Evolutionary conservation across 2,888 invertebrate genomes (phyloP).

Genomic region (Synergus laeviventris): DNA sequence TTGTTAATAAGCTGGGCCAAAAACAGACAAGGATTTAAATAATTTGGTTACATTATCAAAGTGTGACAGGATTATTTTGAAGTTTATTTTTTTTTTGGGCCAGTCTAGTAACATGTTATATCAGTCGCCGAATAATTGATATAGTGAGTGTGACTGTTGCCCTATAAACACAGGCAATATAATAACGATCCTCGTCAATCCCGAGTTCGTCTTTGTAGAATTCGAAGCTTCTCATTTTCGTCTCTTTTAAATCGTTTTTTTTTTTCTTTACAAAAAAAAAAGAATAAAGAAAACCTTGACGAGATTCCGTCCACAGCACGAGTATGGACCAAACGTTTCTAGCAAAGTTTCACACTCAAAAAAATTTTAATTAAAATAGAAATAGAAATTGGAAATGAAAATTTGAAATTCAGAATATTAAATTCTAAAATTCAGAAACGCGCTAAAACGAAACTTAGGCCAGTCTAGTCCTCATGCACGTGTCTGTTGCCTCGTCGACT

Average conservation of each 20-base stretch:
- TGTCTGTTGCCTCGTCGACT: conserved; percentile 28
- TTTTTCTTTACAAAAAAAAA: neutral
- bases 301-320: conserved; percentile 38
- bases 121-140: conserved; percentile 37
- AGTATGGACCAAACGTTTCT: conserved; percentile 21
- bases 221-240: conserved; percentile 1
- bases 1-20: neutral
- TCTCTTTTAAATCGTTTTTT: neutral
- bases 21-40: neutral
- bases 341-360: neutral
- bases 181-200: conserved; percentile 39
- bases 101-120: too few species aligned
- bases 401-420: neutral
- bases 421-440: neutral
- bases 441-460: conserved; percentile 31
- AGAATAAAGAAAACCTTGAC: conserved; percentile 37
- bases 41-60: neutral
- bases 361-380: neutral
- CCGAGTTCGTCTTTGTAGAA: conserved; percentile 31
- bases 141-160: conserved; percentile 47
- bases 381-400: neutral
- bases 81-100: neutral
- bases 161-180: conserved; percentile 42
- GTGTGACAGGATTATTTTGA: neutral
- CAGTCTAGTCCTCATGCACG: conserved; percentile 33